These are phyloP conservation scores for Corythoichthys intestinalis DNA, from an alignment of 2,113 vertebrate species.

Conservation along the genomic window DNA sequence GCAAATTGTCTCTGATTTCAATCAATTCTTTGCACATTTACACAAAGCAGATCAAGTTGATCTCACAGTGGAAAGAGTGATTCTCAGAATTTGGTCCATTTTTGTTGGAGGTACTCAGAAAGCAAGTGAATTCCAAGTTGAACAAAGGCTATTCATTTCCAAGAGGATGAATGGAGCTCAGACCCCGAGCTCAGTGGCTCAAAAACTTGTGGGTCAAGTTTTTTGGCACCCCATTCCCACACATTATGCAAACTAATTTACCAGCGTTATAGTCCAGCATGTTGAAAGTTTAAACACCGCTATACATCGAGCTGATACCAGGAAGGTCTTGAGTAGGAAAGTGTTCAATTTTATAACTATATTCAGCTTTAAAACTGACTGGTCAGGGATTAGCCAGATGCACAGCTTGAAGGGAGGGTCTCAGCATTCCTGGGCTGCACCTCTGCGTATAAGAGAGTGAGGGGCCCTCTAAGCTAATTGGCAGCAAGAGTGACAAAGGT, in stretches of 20 bases:
- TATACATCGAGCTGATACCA: background rate
- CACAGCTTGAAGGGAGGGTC: slow-evolving; percentile 49
- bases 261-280: background rate
- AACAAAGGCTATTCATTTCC: slow-evolving; percentile 37
- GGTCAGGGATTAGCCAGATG: slow-evolving; percentile 66
- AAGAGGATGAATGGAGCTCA: slow-evolving; percentile 55
- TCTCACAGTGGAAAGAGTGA: slow-evolving; percentile 3
- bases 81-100: slow-evolving; percentile 27
- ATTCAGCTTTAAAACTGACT: slow-evolving; percentile 32
- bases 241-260: background rate
- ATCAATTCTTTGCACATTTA: background rate
- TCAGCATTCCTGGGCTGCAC: slow-evolving; percentile 62
- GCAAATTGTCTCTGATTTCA: background rate
- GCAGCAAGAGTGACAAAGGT: slow-evolving; percentile 80
- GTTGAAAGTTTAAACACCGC: background rate
- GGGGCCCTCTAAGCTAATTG: slow-evolving; percentile 79
- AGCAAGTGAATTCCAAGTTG: slow-evolving; percentile 24
- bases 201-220: slow-evolving; percentile 43
- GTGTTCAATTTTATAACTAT: slow-evolving; percentile 23
- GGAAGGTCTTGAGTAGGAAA: background rate
- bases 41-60: background rate
- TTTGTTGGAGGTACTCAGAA: slow-evolving; percentile 50
- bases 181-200: slow-evolving; percentile 27
- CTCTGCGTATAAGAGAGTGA: slow-evolving; percentile 61
- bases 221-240: slow-evolving; percentile 25